Conservation (phyloP, 2,888 invertebrate genomes). For the Ctenicera cuprea region DNA sequence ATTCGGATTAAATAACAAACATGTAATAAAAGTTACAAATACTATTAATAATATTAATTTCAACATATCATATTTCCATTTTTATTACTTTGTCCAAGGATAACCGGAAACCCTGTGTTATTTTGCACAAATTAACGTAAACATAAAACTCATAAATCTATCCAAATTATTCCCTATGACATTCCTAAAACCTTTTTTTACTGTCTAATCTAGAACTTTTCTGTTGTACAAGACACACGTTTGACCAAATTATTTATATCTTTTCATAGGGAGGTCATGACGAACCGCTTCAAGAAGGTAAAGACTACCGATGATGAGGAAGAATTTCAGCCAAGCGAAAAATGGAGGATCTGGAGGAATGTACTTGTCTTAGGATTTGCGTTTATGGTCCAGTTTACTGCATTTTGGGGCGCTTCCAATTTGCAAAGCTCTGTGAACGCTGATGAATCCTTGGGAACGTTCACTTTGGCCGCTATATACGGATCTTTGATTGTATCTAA, state of each 20-base stretch:
- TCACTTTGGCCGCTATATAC: slow-evolving; percentile 90
- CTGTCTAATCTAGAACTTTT: too few species aligned
- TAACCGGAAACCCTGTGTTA: too few species aligned
- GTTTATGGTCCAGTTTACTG: slow-evolving; percentile 94
- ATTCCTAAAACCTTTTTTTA: too few species aligned
- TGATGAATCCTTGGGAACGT: slow-evolving; percentile 87
- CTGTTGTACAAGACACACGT: not conserved
- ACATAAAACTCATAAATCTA: too few species aligned
- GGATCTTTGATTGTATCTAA: slow-evolving; percentile 92
- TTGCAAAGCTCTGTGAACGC: slow-evolving; percentile 91
- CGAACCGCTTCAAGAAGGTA: slow-evolving; percentile 53
- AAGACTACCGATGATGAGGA: slow-evolving; percentile 54
- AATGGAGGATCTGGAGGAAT: slow-evolving; percentile 88
- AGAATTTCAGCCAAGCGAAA: slow-evolving; percentile 72
- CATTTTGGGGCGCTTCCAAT: slow-evolving; percentile 91
- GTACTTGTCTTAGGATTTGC: slow-evolving; percentile 89
- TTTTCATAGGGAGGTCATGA: slow-evolving; percentile 51
- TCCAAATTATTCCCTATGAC: too few species aligned
- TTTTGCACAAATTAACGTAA: too few species aligned
- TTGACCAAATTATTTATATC: not conserved
- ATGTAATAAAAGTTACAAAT: too few species aligned
- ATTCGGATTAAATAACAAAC: too few species aligned
- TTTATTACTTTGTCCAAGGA: too few species aligned
- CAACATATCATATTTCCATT: too few species aligned
- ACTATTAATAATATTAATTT: too few species aligned